A percentile compares a stretch with the other conserved stretches of the same genome.
Conservation (phyloP, 2,888 invertebrate species). For the Hedychridium roseum region DNA sequence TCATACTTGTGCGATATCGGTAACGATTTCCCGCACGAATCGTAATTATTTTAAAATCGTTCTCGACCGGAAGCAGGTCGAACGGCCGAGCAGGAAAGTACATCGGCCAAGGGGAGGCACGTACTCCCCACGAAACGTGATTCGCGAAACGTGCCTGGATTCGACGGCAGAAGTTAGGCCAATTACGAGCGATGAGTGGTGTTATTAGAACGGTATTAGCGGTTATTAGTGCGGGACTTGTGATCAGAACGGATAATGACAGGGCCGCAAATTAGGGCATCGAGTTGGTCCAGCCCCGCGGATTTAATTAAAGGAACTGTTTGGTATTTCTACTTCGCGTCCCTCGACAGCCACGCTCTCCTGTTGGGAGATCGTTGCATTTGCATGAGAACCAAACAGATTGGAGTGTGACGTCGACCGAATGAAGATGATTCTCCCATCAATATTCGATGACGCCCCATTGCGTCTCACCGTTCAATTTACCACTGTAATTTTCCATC, state of each 20-base stretch:
- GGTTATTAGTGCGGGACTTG: constrained; percentile 35
- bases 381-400: too few species aligned
- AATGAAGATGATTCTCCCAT: too few species aligned
- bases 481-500: too few species aligned
- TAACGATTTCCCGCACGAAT: too few species aligned
- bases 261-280: constrained; percentile 36
- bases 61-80: too few species aligned
- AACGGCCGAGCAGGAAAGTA: not conserved
- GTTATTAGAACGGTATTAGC: constrained; percentile 35
- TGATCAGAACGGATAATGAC: constrained; percentile 45
- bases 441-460: too few species aligned
- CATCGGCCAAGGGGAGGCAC: too few species aligned
- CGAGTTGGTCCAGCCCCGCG: constrained; percentile 37
- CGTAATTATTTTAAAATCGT: too few species aligned
- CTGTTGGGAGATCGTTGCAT: constrained; percentile 14
- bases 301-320: constrained; percentile 43
- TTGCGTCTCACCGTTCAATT: too few species aligned
- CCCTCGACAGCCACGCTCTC: too few species aligned
- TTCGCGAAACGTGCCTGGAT: constrained; percentile 18
- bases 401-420: too few species aligned
- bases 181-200: constrained; percentile 27
- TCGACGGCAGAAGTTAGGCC: constrained; percentile 28
- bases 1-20: too few species aligned
- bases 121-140: constrained; percentile 8
- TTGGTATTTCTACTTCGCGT: constrained; percentile 14